These are phyloP conservation scores for Cettia cetti DNA, from an alignment of 2,113 vertebrate genomes.

Conservation along the genomic window DNA sequence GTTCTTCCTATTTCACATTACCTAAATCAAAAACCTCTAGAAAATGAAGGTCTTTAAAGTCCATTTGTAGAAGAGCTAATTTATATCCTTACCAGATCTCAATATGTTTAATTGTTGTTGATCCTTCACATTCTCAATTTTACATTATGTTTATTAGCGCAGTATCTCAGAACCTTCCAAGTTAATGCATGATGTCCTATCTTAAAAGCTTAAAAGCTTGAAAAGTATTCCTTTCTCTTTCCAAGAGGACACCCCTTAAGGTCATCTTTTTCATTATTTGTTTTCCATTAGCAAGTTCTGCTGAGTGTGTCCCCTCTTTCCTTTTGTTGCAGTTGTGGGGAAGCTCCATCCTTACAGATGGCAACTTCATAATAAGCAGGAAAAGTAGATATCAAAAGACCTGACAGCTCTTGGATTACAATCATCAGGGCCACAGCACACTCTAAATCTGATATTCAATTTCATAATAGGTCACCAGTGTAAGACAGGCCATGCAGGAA, in stretches of 20 bases:
- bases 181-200: neutral
- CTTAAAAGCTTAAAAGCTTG: neutral
- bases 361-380: neutral
- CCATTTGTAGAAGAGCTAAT: neutral
- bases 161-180: neutral
- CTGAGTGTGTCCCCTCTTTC: neutral
- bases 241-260: neutral
- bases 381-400: neutral
- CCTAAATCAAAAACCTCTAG: neutral
- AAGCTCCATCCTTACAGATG: neutral
- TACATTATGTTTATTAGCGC: neutral
- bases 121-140: neutral
- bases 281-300: neutral
- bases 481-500: neutral
- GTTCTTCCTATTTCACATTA: neutral
- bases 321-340: neutral
- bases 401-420: neutral
- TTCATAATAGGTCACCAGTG: neutral
- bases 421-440: neutral
- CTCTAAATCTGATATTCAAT: neutral
- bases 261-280: neutral
- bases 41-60: neutral
- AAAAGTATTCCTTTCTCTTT: neutral
- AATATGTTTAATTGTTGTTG: neutral
- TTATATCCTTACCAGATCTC: neutral